Evolutionary conservation across 2,113 vertebrate genomes (phyloP).

Genomic region (Oenanthe melanoleuca): DNA sequence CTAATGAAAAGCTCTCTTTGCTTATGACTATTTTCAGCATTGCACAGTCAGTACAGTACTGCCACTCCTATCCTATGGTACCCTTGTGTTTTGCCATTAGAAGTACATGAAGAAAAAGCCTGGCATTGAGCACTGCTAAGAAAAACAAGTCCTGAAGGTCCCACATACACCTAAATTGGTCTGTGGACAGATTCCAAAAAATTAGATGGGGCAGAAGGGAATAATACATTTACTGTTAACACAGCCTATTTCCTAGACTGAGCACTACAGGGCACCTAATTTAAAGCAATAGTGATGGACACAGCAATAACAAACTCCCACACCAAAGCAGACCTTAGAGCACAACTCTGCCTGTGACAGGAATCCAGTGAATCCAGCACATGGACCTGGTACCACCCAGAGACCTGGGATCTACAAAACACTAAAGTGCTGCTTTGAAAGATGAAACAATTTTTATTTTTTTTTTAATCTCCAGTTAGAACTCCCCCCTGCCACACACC

Average conservation of each 20-base stretch:
- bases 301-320: not conserved
- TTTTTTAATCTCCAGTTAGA: not conserved
- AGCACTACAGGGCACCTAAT: not conserved
- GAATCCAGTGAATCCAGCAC: not conserved
- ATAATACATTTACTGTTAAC: not conserved
- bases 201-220: not conserved
- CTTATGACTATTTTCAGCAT: not conserved
- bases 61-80: not conserved
- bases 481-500: not conserved
- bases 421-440: not conserved
- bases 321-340: not conserved
- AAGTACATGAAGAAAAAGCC: not conserved
- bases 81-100: not conserved
- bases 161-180: not conserved
- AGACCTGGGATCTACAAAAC: not conserved
- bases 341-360: not conserved
- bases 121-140: not conserved
- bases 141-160: not conserved
- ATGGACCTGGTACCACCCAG: not conserved
- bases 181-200: not conserved
- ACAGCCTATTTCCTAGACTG: not conserved
- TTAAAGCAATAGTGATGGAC: not conserved
- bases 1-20: not conserved
- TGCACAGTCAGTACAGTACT: not conserved
- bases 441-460: not conserved